Evolutionary conservation across 2,113 vertebrate species (phyloP).

Genomic region (Ploceus nigricollis): DNA sequence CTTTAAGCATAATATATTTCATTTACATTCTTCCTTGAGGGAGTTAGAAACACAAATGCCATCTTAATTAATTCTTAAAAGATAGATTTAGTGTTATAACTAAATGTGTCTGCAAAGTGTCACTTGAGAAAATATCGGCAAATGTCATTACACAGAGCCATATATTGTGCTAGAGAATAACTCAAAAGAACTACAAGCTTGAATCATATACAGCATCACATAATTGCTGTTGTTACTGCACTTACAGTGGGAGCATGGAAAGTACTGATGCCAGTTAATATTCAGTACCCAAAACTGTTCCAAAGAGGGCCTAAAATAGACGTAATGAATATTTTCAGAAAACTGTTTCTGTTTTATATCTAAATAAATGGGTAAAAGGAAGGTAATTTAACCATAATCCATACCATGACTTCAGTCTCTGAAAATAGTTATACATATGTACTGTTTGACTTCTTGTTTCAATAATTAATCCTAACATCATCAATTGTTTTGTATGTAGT

Average conservation of each 20-base stretch:
- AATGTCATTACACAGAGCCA: slow-evolving; percentile 20
- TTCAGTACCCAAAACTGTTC: slow-evolving; percentile 38
- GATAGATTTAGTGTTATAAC: slow-evolving; percentile 37
- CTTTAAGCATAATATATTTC: background rate
- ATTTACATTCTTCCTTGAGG: background rate
- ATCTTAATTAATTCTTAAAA: slow-evolving; percentile 53
- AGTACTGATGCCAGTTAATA: slow-evolving; percentile 22
- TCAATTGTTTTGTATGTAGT: background rate
- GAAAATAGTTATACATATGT: background rate
- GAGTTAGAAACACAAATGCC: background rate
- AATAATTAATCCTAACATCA: background rate
- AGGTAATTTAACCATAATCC: background rate
- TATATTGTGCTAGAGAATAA: slow-evolving; percentile 16
- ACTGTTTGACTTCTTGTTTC: background rate
- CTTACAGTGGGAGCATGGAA: background rate
- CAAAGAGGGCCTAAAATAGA: slow-evolving; percentile 35
- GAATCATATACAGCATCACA: background rate
- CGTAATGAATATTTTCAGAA: slow-evolving; percentile 36
- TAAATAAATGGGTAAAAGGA: slow-evolving; percentile 41
- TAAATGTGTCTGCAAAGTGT: slow-evolving; percentile 12
- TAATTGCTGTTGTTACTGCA: background rate
- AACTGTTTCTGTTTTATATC: slow-evolving; percentile 13
- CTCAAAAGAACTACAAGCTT: background rate
- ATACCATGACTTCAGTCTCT: background rate
- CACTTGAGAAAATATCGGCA: slow-evolving; percentile 28